A percentile compares a stretch with the other conserved stretches of the same genome.
Conservation (phyloP, 1,140 invertebrate genomes). For the Brachionus manjavacas region DNA sequence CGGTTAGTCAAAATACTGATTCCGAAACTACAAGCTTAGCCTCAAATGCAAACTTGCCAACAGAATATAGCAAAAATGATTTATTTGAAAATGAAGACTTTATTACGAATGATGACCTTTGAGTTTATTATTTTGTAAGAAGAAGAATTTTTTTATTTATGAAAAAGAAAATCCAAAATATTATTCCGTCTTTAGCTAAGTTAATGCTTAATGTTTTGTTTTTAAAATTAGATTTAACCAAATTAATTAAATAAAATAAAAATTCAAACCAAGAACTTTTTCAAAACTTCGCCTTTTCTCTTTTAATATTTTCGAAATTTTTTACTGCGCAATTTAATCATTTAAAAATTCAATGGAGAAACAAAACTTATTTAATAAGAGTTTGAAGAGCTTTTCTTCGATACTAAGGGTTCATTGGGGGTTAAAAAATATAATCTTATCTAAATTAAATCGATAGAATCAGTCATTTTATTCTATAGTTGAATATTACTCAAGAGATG, state of each 20-base stretch:
- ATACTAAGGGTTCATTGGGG: too few relatives aligned
- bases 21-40: background rate
- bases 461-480: too few relatives aligned
- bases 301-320: too few relatives aligned
- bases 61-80: conserved; percentile 6
- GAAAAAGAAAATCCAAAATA: background rate
- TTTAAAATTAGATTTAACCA: background rate
- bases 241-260: background rate
- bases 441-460: too few relatives aligned
- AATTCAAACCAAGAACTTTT: background rate
- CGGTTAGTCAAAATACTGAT: background rate
- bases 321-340: too few relatives aligned
- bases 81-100: conserved; percentile 41
- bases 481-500: too few relatives aligned
- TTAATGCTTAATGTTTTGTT: background rate
- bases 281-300: too few relatives aligned
- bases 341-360: too few relatives aligned
- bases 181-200: background rate
- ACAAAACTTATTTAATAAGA: too few relatives aligned
- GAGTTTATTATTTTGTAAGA: background rate
- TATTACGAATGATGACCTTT: conserved; percentile 31
- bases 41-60: background rate
- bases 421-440: too few relatives aligned
- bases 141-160: background rate
- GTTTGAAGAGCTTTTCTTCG: too few relatives aligned